Conservation (phyloP, 2,888 invertebrate species). For the Andrena praecox region DNA sequence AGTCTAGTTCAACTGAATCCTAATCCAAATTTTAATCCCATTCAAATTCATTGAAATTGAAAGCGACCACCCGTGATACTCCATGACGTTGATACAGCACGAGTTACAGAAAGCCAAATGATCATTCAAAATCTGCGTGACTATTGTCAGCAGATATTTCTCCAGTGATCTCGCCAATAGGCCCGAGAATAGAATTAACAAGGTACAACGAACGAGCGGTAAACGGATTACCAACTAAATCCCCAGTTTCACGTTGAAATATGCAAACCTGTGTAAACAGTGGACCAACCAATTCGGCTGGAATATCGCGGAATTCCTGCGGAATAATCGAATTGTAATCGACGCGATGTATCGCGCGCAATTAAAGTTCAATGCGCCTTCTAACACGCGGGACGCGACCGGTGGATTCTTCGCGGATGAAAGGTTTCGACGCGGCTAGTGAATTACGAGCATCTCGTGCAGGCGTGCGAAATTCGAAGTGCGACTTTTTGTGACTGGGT, state of each 20-base stretch:
- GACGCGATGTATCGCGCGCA: conserved; percentile 18
- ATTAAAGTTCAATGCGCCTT: conserved; percentile 42
- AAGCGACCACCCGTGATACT: no score
- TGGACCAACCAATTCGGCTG: conserved; percentile 9
- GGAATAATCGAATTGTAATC: conserved; percentile 48
- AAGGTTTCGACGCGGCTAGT: neutral
- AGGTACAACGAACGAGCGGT: conserved; percentile 12
- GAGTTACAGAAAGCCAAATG: neutral
- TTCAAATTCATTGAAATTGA: no score
- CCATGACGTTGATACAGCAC: no score
- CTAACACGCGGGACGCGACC: neutral
- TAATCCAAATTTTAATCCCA: no score
- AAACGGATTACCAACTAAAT: conserved; percentile 53
- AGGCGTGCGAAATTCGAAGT: conserved; percentile 10
- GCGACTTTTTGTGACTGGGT: neutral
- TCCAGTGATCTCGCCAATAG: neutral
- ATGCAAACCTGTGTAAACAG: conserved; percentile 47
- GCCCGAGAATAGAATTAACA: neutral
- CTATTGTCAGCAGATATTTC: neutral
- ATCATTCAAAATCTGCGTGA: neutral
- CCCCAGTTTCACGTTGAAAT: conserved; percentile 27
- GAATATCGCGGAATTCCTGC: conserved; percentile 30
- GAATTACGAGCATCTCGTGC: neutral
- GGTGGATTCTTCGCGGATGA: conserved; percentile 19
- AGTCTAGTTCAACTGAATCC: no score